phyloP scores from a whole-genome alignment of 2,888 invertebrate genomes.

The Tupiocoris notatus region DNA sequence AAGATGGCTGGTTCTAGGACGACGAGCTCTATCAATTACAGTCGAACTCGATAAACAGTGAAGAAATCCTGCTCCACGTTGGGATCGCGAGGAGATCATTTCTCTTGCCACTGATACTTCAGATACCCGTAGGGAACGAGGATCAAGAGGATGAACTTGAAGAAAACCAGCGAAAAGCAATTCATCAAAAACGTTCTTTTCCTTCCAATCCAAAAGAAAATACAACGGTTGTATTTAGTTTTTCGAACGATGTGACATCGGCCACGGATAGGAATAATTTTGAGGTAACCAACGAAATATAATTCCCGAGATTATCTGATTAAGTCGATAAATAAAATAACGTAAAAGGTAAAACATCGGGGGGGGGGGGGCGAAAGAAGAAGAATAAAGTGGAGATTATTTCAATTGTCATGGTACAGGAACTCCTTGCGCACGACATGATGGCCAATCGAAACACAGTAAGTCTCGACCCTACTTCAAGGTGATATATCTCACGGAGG shows the following conservation, averaged over 20 bases:
- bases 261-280: too few species aligned
- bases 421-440: too few species aligned
- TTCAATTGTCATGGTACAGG: too few species aligned
- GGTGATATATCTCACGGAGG: not conserved
- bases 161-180: not conserved
- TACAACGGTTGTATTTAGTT: too few species aligned
- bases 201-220: not conserved
- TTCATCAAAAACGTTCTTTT: conserved; percentile 1
- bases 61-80: conserved; percentile 18
- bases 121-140: not conserved
- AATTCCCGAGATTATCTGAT: too few species aligned
- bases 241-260: too few species aligned
- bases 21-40: conserved; percentile 30
- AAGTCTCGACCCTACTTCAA: not conserved
- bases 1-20: not conserved
- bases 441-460: too few species aligned
- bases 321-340: too few species aligned
- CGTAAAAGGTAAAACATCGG: too few species aligned
- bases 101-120: not conserved
- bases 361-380: too few species aligned
- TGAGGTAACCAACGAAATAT: too few species aligned
- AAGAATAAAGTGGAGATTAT: too few species aligned
- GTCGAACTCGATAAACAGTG: conserved; percentile 31
- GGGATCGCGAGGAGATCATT: conserved; percentile 7
- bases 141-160: not conserved